Evolutionary conservation across 2,888 invertebrate species (phyloP), one percentile per base, ranked within the genome.

Genomic region (Crocallis elinguaria): DNA sequence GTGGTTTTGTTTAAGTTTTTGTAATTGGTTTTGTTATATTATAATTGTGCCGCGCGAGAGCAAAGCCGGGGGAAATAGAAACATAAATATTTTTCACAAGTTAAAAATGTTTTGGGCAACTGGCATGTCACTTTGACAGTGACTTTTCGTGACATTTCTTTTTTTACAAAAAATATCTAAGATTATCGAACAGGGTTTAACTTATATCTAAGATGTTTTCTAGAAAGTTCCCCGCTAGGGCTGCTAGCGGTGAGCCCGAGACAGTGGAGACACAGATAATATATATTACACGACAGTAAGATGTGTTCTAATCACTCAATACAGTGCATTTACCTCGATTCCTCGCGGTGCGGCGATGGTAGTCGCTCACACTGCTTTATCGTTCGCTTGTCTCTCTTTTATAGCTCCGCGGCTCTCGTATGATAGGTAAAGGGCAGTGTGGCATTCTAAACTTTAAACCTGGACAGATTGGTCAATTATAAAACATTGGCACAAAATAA

Each of bases 241-340:
- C 36, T 44, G 13, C 27, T 52, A 57, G 50, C 38, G 42, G 27
- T 36, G 25, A 57, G 32, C 37, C 32, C 33, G 39, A 44, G 35
- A 39, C 45, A 32, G 44, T 42, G 41, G 17, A 53, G 36, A 60
- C 57, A 61, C 52, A 62, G 36, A 61, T 55, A 45, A 61, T 49
- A 53, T 39, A 51, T 48, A 35, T 51, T 52, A 57, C 35, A 57
- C 49, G 52, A 50, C 46, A 50, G 7, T 9, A 55, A 33, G 5
- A 39, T 57, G 61, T 60, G 60, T 57, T 59, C 77, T 79, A 81
- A 58, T 84, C 88, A 84, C 82, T 81, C 79, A 76, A 72, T 76
- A 79, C 78, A 76, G 83, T 86, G 83, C 80, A 85, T 80, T 89
- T 90, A 90, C 90, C 90, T 90, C 90, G 76, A 65, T 56, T 86